Conservation (phyloP, 2,113 vertebrate genomes). For the Aptenodytes forsteri region DNA sequence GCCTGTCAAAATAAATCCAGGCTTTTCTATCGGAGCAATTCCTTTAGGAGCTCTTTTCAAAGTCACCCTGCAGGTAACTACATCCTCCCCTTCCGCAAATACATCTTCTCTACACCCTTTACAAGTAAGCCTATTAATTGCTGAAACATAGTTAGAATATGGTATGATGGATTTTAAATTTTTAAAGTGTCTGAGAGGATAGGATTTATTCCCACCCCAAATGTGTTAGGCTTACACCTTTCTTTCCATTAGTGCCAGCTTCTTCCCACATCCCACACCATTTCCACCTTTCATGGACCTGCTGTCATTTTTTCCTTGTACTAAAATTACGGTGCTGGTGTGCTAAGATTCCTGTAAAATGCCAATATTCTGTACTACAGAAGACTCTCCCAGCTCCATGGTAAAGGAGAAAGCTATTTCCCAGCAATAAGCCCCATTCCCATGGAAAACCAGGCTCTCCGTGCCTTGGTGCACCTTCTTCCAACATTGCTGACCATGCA, state of each 20-base stretch:
- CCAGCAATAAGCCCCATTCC: not conserved
- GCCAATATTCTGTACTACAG: fast-evolving
- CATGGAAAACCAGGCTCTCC: not conserved
- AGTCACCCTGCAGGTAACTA: not conserved
- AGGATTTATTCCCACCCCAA: not conserved
- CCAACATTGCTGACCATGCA: fast-evolving
- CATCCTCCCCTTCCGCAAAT: not conserved
- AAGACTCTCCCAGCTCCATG: not conserved
- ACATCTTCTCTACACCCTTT: not conserved
- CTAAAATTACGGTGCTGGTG: not conserved
- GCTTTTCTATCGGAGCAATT: not conserved
- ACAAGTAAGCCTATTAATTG: not conserved
- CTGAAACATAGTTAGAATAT: not conserved
- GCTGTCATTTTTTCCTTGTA: not conserved
- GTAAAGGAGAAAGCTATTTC: not conserved
- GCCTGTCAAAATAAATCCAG: not conserved
- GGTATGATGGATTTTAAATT: not conserved
- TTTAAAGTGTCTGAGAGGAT: not conserved
- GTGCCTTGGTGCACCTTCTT: not conserved
- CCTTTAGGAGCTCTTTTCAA: not conserved
- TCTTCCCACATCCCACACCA: not conserved
- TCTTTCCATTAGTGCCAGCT: not conserved
- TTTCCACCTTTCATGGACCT: not conserved
- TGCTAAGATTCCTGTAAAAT: not conserved
- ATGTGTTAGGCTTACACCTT: not conserved